These are phyloP conservation scores for Cloeon dipterum DNA, from an alignment of 2,888 invertebrate genomes.

Conservation along the genomic window DNA sequence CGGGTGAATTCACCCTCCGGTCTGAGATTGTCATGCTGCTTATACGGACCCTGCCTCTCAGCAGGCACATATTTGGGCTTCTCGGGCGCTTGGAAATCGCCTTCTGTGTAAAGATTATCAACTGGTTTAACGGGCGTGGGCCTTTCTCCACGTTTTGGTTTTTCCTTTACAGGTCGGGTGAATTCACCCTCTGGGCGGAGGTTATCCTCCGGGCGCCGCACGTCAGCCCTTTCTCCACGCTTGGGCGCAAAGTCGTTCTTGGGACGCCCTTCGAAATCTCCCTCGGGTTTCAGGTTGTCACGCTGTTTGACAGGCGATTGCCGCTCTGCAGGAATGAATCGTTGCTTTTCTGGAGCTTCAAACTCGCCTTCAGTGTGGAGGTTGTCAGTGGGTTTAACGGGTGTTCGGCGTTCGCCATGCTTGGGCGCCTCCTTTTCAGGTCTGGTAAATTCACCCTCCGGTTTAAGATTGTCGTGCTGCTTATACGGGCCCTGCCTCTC, in stretches of 20 bases:
- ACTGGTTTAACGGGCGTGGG: slow-evolving; percentile 16
- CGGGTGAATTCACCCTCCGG: slow-evolving; percentile 33
- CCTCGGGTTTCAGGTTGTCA: slow-evolving; percentile 10
- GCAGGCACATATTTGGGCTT: slow-evolving; percentile 27
- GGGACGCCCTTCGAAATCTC: slow-evolving; percentile 11
- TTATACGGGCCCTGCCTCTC: slow-evolving; percentile 6
- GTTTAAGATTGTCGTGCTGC: slow-evolving; percentile 16
- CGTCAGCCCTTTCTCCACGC: slow-evolving; percentile 19
- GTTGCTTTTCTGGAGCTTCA: too few species aligned
- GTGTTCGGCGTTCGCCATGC: slow-evolving; percentile 5
- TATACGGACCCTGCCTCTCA: slow-evolving; percentile 22
- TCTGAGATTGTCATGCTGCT: slow-evolving; percentile 25
- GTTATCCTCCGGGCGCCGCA: slow-evolving; percentile 11
- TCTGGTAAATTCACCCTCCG: slow-evolving; percentile 20
- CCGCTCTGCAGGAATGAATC: too few species aligned
- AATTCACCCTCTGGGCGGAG: slow-evolving; percentile 30
- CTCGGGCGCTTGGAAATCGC: slow-evolving; percentile 17
- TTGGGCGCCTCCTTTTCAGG: slow-evolving; percentile 5
- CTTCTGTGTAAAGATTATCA: slow-evolving; percentile 29
- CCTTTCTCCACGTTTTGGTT: neutral
- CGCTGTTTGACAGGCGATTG: slow-evolving; percentile 5
- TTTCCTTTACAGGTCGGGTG: slow-evolving; percentile 19
- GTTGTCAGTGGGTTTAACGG: slow-evolving; percentile 8
- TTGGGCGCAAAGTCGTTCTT: slow-evolving; percentile 30
- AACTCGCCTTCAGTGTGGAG: slow-evolving; percentile 19